phyloP scores from a whole-genome alignment of 1,140 invertebrate species.

The Sesamia nonagrioides region DNA sequence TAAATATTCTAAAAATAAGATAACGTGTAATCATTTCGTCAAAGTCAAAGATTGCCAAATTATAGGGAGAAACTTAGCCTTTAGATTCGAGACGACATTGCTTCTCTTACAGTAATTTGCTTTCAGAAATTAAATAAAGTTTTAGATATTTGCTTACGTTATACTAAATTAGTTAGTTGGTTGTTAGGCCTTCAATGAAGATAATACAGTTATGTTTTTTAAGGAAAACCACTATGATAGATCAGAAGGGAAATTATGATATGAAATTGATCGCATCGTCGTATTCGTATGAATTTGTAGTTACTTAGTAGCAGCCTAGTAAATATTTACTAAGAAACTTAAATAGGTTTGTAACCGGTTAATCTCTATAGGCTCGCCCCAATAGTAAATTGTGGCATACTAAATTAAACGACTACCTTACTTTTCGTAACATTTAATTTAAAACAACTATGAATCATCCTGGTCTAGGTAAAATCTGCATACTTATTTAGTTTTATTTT shows the following conservation, averaged over 20 bases:
- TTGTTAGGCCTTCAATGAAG: too few species aligned
- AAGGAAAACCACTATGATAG: neutral
- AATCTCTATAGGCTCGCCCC: too few species aligned
- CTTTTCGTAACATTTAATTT: too few species aligned
- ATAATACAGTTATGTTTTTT: neutral
- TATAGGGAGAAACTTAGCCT: slow-evolving; percentile 25
- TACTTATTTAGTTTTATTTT: too few species aligned
- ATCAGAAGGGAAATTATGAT: neutral
- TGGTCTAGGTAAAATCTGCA: too few species aligned
- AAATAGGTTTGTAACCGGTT: neutral
- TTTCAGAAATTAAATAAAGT: neutral
- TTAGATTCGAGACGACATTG: slow-evolving; percentile 9
- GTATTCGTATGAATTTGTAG: neutral
- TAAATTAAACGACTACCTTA: too few species aligned
- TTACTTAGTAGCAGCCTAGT: neutral
- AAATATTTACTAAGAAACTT: too few species aligned
- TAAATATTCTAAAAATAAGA: slow-evolving; percentile 15
- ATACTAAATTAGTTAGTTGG: too few species aligned
- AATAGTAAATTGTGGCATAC: too few species aligned
- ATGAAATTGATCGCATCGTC: neutral
- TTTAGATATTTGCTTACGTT: neutral
- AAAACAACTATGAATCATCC: too few species aligned
- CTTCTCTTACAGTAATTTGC: neutral
- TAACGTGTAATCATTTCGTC: neutral
- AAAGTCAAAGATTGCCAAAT: slow-evolving; percentile 31